Percentiles rank a stretch among this genome's conserved stretches.
Evolutionary conservation across 92 coral and sea anemone species (phyloP).

Genomic region (Porites lobata): DNA sequence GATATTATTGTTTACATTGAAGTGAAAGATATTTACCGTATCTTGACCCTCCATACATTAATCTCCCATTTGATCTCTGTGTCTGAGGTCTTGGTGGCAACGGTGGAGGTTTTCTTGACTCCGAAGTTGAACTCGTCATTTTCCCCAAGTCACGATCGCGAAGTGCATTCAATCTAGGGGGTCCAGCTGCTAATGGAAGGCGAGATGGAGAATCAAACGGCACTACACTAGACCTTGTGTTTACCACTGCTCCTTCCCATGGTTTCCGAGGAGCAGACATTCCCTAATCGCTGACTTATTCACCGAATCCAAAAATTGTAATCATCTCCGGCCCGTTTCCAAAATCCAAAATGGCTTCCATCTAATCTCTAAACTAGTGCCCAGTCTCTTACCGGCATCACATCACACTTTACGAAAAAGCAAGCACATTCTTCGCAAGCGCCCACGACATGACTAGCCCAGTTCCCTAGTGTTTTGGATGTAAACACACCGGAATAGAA

Average conservation of each 20-base stretch:
- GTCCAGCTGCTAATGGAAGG: constrained; percentile 67
- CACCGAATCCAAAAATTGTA: background rate
- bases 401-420: too few species aligned
- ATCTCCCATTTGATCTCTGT: constrained; percentile 62
- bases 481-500: too few species aligned
- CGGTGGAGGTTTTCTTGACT: constrained; percentile 74
- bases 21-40: constrained; percentile 52
- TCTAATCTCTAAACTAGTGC: background rate
- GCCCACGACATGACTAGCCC: too few species aligned
- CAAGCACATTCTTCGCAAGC: too few species aligned
- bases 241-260: constrained; percentile 92
- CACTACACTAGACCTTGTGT: constrained; percentile 66
- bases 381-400: background rate
- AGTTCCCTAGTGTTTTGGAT: too few species aligned
- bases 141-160: background rate
- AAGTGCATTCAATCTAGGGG: constrained; percentile 57
- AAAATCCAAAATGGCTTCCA: constrained; percentile 29
- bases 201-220: constrained; percentile 78
- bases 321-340: constrained; percentile 3
- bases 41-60: constrained; percentile 71
- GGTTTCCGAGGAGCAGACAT: constrained; percentile 98
- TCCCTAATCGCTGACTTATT: background rate
- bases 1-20: too few species aligned
- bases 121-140: constrained; percentile 45
- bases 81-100: constrained; percentile 87